These are phyloP conservation scores for Gymnoscopelus braueri DNA, from an alignment of 2,797 vertebrate species.

Conservation along the genomic window DNA sequence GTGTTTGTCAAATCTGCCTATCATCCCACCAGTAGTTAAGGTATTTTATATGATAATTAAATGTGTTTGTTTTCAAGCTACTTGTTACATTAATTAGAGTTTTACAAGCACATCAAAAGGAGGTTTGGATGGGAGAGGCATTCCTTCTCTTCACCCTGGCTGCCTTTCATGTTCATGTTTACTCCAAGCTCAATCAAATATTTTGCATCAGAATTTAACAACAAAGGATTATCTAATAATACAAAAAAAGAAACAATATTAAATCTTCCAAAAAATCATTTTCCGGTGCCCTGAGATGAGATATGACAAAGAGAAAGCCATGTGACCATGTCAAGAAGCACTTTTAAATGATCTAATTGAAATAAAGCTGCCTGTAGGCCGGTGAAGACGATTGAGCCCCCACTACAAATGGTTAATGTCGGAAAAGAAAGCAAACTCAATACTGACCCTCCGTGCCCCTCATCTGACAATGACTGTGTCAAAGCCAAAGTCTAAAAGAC, in stretches of 20 bases:
- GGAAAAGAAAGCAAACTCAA: slow-evolving; percentile 6
- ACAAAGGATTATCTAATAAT: neutral
- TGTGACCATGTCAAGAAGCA: slow-evolving; percentile 19
- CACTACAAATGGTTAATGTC: slow-evolving; percentile 2
- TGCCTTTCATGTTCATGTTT: slow-evolving; percentile 18
- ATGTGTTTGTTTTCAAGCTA: slow-evolving; percentile 67
- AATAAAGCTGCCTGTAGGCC: slow-evolving; percentile 9
- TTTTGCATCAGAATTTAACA: neutral
- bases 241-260: neutral
- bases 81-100: slow-evolving; percentile 72
- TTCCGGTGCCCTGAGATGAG: no score
- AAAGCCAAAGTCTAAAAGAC: neutral
- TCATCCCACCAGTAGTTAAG: slow-evolving; percentile 58
- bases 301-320: neutral
- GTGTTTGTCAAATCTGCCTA: slow-evolving; percentile 68
- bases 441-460: slow-evolving; percentile 14
- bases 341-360: neutral
- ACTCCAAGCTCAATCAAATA: neutral
- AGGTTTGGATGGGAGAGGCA: slow-evolving; percentile 44
- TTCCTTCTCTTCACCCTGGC: slow-evolving; percentile 18
- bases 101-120: slow-evolving; percentile 63
- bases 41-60: slow-evolving; percentile 75
- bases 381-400: slow-evolving; percentile 9
- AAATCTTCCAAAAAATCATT: no score
- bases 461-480: slow-evolving; percentile 38